Base-by-base conservation (phyloP, 1,140 invertebrate genomes). In the Lepidotrigona ventralis region DNA sequence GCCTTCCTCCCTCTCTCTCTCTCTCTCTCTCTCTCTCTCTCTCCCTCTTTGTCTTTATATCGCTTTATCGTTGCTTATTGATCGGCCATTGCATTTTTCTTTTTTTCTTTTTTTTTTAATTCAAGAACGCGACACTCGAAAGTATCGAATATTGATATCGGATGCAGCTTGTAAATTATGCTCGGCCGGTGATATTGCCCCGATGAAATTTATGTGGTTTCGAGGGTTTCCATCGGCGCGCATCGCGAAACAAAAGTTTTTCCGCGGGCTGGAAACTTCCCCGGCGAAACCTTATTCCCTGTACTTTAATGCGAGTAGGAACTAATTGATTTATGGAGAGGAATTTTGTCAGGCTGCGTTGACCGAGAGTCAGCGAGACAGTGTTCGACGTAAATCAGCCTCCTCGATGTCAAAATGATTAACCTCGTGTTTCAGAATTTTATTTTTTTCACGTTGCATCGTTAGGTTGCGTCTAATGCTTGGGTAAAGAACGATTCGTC, bases 71-170 rank as follows among this genome's bases (percentile, higher is more conserved):
- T 78, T 53, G 26, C 39, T 14, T 51, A 70, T 83, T 21, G 81
- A 78, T 83, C 74, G 53, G n/a, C 3, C 9, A 54, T 21, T 69
- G 17, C 39, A 46, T 63, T 83, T 6, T 39, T 39, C 6, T 39
- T 39, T 8, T 39, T 39, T 39, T 8, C 8, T 46, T 46, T 46
- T 9, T 46, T 46, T 46, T 78, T 58, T 54, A 54, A 83, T 83
- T 83, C 81, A 78, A 69, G 64, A 60, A 78, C 66, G 15, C 46
- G 17, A 29, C 69, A 33, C 81, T 83, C 60, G 21, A 64, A 33
- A 78, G 56, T 15, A 21, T 58, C 74, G 54, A 78, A 70, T 83
- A 83, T 71, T 69, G 66, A 78, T 68, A 68, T 29, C 23, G 11
- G 21, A 58, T 71, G 26, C 19, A 33, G 15, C 81, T 60, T 71